A percentile compares a stretch with the other conserved stretches of the same genome.
Evolutionary conservation across 2,888 invertebrate genomes (phyloP).

Genomic region (Graphium colonna): DNA sequence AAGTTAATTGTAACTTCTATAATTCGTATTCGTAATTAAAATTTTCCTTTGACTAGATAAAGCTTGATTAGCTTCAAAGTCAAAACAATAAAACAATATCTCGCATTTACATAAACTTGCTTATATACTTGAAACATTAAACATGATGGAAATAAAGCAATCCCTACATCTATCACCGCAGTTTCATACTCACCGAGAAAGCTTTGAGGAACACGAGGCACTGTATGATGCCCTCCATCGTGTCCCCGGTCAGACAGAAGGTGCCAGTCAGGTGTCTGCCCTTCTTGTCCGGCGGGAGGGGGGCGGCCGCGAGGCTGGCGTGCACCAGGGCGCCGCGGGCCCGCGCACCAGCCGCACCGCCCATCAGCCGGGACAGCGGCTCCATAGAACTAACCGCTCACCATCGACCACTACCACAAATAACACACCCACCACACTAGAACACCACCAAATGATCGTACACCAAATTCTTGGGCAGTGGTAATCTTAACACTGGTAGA

Average conservation of each 20-base stretch:
- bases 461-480: too few relatives aligned
- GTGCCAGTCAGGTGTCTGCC: conserved; percentile 92
- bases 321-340: conserved; percentile 87
- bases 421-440: background rate
- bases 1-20: too few relatives aligned
- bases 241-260: conserved; percentile 93
- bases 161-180: too few relatives aligned
- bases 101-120: too few relatives aligned
- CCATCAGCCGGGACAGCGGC: conserved; percentile 89
- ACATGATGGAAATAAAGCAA: too few relatives aligned
- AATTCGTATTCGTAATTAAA: too few relatives aligned
- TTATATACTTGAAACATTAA: too few relatives aligned
- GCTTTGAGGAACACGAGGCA: conserved; percentile 95
- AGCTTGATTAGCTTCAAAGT: too few relatives aligned
- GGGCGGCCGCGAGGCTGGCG: conserved; percentile 87
- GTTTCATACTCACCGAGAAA: conserved; percentile 88
- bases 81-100: too few relatives aligned
- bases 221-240: conserved; percentile 96
- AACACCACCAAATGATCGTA: too few relatives aligned
- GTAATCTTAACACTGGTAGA: too few relatives aligned
- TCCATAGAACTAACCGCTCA: conserved; percentile 79
- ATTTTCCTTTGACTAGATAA: too few relatives aligned
- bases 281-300: conserved; percentile 85
- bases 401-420: conserved; percentile 26
- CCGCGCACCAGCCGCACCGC: conserved; percentile 77